These are phyloP conservation scores for Dolichoris vasculosae DNA, from an alignment of 1,140 invertebrate species.

Conservation along the genomic window DNA sequence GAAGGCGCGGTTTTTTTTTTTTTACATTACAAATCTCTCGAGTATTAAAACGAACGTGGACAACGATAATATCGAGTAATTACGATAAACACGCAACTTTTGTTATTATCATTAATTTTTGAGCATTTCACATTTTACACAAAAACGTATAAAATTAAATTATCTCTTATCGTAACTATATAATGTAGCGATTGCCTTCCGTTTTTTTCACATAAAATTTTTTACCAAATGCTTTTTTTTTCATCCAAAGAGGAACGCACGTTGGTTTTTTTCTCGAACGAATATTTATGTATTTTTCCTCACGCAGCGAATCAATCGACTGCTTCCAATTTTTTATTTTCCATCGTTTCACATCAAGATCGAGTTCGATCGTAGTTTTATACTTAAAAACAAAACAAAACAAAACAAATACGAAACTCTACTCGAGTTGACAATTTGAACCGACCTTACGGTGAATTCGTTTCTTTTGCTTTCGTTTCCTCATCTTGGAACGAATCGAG, in stretches of 20 bases:
- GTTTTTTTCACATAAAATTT: constrained; percentile 55
- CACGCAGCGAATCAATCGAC: constrained; percentile 6
- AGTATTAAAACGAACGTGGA: constrained; percentile 26
- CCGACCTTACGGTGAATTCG: not conserved
- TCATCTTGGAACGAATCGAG: not conserved
- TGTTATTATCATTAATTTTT: constrained; percentile 56
- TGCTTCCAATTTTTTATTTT: not conserved
- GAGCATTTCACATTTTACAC: constrained; percentile 65
- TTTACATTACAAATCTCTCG: constrained; percentile 25
- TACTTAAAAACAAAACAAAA: not conserved
- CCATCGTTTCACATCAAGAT: no score
- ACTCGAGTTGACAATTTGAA: not conserved
- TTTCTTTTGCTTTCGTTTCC: not conserved
- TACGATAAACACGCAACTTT: constrained; percentile 22
- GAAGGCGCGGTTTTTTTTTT: constrained; percentile 25
- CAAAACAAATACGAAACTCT: not conserved
- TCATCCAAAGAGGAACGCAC: constrained; percentile 45
- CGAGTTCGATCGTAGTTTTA: not conserved
- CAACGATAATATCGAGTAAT: constrained; percentile 31
- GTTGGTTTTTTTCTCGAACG: constrained; percentile 23
- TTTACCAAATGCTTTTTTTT: constrained; percentile 49
- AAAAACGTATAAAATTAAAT: constrained; percentile 73
- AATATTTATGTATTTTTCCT: constrained; percentile 16
- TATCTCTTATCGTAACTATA: constrained; percentile 69
- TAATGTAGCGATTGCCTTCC: constrained; percentile 56